phyloP scores from a whole-genome alignment of 2,113 vertebrate genomes.

The Saccopteryx bilineata region DNA sequence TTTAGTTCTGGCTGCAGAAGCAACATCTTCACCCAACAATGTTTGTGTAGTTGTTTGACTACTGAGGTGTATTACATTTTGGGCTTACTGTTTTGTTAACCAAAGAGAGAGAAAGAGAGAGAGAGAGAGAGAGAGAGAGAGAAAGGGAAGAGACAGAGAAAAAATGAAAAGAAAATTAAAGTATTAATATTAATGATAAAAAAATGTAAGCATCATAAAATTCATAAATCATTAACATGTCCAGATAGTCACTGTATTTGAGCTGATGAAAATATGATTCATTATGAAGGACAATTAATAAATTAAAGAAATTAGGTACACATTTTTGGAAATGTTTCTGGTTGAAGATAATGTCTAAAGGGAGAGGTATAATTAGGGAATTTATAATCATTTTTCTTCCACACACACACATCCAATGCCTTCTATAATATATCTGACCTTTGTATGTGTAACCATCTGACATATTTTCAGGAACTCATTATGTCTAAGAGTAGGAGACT shows the following conservation, averaged over 20 bases:
- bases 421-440: slow-evolving; percentile 44
- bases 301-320: neutral
- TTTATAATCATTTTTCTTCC: neutral
- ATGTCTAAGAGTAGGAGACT: neutral
- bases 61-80: neutral
- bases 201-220: neutral
- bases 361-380: neutral
- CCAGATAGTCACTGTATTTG: neutral
- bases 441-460: neutral
- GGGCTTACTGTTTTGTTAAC: neutral
- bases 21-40: neutral
- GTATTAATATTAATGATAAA: neutral
- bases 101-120: neutral
- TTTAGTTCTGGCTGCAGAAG: neutral
- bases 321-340: neutral
- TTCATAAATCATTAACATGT: neutral
- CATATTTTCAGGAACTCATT: slow-evolving; percentile 45
- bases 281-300: slow-evolving; percentile 17
- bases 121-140: neutral
- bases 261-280: neutral
- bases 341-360: slow-evolving; percentile 32
- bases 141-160: neutral
- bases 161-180: slow-evolving; percentile 2
- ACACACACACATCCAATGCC: neutral
- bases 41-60: neutral